Conservation (phyloP, 2,113 vertebrate genomes). For the Ranitomeya variabilis region DNA sequence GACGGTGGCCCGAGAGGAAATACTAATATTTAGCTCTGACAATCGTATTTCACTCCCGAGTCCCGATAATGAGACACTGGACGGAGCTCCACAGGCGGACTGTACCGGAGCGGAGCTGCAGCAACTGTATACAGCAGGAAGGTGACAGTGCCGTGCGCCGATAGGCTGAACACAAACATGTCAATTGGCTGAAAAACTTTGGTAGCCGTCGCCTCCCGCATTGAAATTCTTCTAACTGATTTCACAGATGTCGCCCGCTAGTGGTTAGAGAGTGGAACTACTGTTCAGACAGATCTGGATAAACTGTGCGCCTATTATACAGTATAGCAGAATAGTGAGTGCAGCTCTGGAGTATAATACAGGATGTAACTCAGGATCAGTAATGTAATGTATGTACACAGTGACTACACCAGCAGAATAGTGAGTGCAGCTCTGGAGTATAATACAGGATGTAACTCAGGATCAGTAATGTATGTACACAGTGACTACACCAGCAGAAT, state of each 20-base stretch:
- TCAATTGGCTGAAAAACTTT: neutral
- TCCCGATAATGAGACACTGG: neutral
- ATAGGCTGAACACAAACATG: neutral
- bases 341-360: no score
- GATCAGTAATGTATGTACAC: no score
- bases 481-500: no score
- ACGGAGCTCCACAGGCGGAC: neutral
- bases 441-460: no score
- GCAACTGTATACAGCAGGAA: neutral
- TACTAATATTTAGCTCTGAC: neutral
- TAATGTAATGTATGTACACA: no score
- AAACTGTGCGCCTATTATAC: no score
- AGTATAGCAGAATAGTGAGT: no score
- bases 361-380: no score
- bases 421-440: no score
- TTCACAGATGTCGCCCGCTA: neutral
- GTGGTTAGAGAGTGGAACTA: neutral
- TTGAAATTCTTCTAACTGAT: neutral
- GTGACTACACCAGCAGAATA: no score
- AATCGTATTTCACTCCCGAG: neutral
- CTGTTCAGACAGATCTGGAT: neutral
- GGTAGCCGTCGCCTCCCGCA: neutral
- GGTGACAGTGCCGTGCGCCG: neutral
- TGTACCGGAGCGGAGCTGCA: neutral
- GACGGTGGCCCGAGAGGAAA: neutral